Conservation (phyloP, 2,888 invertebrate genomes). For the Diaphora mendica region DNA sequence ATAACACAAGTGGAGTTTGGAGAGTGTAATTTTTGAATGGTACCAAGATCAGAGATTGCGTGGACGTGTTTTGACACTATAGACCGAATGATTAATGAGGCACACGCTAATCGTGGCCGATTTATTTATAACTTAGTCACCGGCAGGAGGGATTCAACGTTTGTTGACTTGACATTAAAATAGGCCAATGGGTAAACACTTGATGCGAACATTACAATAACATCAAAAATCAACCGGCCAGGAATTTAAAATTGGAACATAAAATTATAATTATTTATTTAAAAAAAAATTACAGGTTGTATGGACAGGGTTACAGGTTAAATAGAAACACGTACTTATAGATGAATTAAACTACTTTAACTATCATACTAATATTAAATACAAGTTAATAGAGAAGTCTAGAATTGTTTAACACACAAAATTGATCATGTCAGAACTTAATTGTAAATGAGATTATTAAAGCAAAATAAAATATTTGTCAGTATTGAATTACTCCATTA, state of each 20-base stretch:
- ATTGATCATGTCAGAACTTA: not conserved
- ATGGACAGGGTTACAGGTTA: too few relatives aligned
- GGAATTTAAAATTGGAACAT: not conserved
- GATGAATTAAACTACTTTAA: too few relatives aligned
- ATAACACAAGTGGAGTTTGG: constrained; percentile 55
- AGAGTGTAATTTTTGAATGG: constrained; percentile 66
- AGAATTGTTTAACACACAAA: not conserved
- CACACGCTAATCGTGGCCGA: constrained; percentile 70
- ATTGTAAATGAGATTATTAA: constrained; percentile 44
- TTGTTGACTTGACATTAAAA: constrained; percentile 73
- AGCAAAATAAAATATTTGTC: constrained; percentile 55
- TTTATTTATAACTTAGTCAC: constrained; percentile 73
- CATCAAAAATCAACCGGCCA: constrained; percentile 3
- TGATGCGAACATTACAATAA: constrained; percentile 33
- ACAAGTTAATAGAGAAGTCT: too few relatives aligned
- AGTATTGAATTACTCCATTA: constrained; percentile 59
- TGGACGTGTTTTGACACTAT: constrained; percentile 79
- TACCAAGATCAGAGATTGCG: constrained; percentile 75
- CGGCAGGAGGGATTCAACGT: constrained; percentile 65
- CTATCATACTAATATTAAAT: too few relatives aligned
- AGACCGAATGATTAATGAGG: constrained; percentile 78
- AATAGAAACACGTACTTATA: too few relatives aligned
- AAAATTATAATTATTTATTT: not conserved
- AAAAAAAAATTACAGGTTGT: too few relatives aligned
- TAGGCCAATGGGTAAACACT: constrained; percentile 70